These are phyloP conservation scores for Tympanuchus pallidicinctus DNA, from an alignment of 2,113 vertebrate genomes.

Conservation along the genomic window DNA sequence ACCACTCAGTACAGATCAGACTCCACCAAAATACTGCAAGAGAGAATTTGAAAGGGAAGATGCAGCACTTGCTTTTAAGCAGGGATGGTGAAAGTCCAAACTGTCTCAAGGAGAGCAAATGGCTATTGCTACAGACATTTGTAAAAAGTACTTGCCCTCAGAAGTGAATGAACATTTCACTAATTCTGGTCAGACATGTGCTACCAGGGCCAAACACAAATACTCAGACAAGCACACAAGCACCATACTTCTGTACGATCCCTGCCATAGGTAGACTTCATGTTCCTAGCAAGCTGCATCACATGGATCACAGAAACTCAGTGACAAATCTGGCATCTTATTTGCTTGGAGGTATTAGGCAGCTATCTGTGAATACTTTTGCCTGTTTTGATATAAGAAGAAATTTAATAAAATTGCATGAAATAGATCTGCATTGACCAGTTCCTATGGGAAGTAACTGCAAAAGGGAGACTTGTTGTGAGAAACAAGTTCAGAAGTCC, in stretches of 20 bases:
- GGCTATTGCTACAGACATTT: rapidly evolving
- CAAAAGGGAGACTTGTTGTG: background rate
- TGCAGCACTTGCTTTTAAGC: background rate
- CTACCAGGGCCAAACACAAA: background rate
- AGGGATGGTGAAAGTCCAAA: background rate
- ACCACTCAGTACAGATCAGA: background rate
- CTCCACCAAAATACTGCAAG: background rate
- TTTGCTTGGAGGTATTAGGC: background rate
- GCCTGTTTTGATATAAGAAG: background rate
- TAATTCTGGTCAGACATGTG: background rate
- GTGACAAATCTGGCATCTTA: background rate
- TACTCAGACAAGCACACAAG: background rate
- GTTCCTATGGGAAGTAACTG: background rate
- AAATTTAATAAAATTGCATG: background rate
- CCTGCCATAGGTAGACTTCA: rapidly evolving
- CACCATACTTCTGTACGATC: background rate
- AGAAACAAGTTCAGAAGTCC: background rate
- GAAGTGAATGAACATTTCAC: background rate
- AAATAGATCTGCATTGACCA: rapidly evolving
- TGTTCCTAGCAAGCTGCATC: background rate
- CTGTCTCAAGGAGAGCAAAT: background rate
- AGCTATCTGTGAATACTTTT: background rate
- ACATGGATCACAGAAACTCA: background rate
- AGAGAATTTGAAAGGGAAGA: background rate
- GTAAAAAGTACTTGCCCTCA: rapidly evolving